phyloP scores from a whole-genome alignment of 2,113 vertebrate genomes.

The Myiozetetes cayanensis region DNA sequence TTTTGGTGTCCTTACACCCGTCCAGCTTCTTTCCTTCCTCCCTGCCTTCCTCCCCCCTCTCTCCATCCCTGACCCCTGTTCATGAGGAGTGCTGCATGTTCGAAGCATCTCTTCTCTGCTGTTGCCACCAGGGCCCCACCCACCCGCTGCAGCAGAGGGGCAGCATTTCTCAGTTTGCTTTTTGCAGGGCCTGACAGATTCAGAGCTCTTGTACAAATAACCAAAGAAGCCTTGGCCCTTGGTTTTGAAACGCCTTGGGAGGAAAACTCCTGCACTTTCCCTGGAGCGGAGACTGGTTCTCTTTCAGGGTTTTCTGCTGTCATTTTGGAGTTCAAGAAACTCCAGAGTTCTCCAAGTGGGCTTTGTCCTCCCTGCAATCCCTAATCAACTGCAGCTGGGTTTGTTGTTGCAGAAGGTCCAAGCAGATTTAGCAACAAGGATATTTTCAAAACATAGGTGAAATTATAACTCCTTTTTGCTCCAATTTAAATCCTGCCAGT shows the following conservation, averaged over 20 bases:
- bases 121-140: not conserved
- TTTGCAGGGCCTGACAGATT: not conserved
- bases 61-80: not conserved
- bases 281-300: not conserved
- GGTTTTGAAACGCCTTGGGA: not conserved
- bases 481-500: not conserved
- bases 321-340: not conserved
- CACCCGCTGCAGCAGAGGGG: not conserved
- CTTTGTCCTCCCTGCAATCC: not conserved
- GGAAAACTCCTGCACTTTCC: not conserved
- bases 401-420: slow-evolving; percentile 2
- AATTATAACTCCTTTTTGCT: not conserved
- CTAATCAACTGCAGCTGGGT: not conserved
- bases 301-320: not conserved
- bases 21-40: not conserved
- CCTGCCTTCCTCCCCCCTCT: not conserved
- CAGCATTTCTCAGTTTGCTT: not conserved
- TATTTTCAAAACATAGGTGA: slow-evolving; percentile 47
- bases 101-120: not conserved
- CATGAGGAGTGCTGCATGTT: not conserved
- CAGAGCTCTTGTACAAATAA: not conserved
- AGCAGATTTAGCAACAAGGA: slow-evolving; percentile 37
- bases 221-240: slow-evolving; percentile 14
- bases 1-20: not conserved
- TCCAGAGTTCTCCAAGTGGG: not conserved